Evolutionary conservation across 2,113 vertebrate genomes (phyloP).

Genomic region (Rhinogobius similis): DNA sequence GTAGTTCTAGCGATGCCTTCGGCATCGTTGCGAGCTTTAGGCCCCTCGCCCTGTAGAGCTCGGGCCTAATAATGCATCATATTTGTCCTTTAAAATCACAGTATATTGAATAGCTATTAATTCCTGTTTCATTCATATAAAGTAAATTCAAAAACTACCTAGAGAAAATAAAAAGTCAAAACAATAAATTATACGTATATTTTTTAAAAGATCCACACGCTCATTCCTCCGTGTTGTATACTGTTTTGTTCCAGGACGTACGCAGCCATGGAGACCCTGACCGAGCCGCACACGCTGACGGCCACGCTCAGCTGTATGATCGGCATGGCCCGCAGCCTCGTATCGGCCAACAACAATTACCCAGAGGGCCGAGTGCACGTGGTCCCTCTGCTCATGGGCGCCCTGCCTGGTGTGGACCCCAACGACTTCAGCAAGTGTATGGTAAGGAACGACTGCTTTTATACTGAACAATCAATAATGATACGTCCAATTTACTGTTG

Average conservation of each 20-base stretch:
- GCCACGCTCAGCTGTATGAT: slow-evolving; percentile 97
- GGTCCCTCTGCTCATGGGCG: slow-evolving; percentile 95
- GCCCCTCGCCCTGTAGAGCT: no score
- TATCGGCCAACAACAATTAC: slow-evolving; percentile 86
- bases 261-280: slow-evolving; percentile 93
- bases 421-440: slow-evolving; percentile 99
- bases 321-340: slow-evolving; percentile 93
- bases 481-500: background rate
- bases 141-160: no score
- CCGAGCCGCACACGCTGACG: slow-evolving; percentile 96
- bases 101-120: no score
- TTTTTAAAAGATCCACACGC: no score
- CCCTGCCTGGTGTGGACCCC: slow-evolving; percentile 96
- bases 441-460: slow-evolving; percentile 78
- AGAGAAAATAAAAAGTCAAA: no score
- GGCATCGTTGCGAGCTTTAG: no score
- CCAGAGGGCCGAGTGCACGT: slow-evolving; percentile 93
- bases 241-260: slow-evolving; percentile 82
- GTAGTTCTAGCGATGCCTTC: no score
- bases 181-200: no score
- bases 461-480: slow-evolving; percentile 52
- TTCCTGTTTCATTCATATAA: no score
- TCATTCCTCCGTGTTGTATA: background rate
- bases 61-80: no score
- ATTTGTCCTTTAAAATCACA: no score